These are phyloP conservation scores for Ptychobarbus kaznakovi DNA, from an alignment of 2,797 vertebrate genomes.

Conservation along the genomic window DNA sequence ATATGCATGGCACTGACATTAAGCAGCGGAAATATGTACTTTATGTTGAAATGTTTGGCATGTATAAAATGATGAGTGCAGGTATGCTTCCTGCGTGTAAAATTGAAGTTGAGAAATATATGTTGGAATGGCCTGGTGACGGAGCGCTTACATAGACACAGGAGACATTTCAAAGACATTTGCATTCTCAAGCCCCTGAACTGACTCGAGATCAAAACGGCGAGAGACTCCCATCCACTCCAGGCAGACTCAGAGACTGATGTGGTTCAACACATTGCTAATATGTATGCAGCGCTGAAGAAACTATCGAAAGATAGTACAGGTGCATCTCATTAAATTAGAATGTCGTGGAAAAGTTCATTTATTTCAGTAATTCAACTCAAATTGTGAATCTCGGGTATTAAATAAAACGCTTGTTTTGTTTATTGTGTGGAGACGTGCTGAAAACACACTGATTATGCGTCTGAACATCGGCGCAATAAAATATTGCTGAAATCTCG, in stretches of 20 bases:
- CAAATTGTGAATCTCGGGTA: too few relatives aligned
- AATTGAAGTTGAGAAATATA: neutral
- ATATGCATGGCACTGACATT: neutral
- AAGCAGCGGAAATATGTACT: neutral
- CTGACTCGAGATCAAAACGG: neutral
- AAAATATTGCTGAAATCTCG: too few relatives aligned
- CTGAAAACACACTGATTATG: too few relatives aligned
- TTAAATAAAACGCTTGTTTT: too few relatives aligned
- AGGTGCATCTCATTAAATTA: too few relatives aligned
- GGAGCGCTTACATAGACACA: neutral
- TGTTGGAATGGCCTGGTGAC: constrained; percentile 4
- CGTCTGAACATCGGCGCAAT: too few relatives aligned
- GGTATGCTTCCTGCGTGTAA: neutral
- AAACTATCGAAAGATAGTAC: neutral
- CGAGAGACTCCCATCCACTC: constrained; percentile 3
- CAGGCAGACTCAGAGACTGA: constrained; percentile 2
- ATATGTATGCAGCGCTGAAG: constrained; percentile 13
- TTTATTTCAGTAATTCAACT: too few relatives aligned
- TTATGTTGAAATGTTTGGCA: neutral
- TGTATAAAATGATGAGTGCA: neutral
- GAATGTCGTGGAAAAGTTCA: too few relatives aligned
- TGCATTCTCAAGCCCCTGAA: constrained; percentile 10
- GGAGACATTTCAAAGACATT: constrained; percentile 10
- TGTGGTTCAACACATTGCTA: constrained; percentile 10
- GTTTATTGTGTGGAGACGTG: too few relatives aligned